Evolutionary conservation across 2,888 invertebrate species (phyloP), one percentile per base, ranked within the genome.

Genomic region (Caenorhabditis japonica): DNA sequence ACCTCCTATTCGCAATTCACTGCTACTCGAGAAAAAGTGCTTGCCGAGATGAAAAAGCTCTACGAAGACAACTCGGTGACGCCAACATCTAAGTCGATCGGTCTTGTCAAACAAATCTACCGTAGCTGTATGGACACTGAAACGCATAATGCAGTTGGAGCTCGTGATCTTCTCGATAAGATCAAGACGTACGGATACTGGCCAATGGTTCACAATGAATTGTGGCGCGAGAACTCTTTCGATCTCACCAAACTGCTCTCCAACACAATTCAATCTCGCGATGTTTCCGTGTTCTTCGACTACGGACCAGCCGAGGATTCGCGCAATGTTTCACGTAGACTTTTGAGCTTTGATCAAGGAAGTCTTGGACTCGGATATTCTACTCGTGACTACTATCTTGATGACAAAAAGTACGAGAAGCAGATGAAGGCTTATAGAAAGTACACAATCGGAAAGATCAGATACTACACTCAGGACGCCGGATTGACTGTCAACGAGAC

Each of bases 321-420:
- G 36, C 76, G 77, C 39, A 81, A 85, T 72, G 84, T 80, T 8
- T 72, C 77, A 5, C 61, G 81, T 12, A 52, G 81, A n/a, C 59
- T 81, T 38, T 44, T 83, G 15, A 71, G 69, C 43, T 82, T 86
- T 46, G 87, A 87, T 56, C 86, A 86, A 74, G 85, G 84, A 44
- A 75, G 74, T 36, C 78, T 86, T n/a, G 86, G 87, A 7, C 74
- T 86, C 27, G 86, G 86, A n/a, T 70, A 78, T n/a, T 76, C 79
- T 8, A 82, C 87, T 10, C 59, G 87, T 4, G 85, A 87, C 51
- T 87, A 87, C 55, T 87, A 86, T 49, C 56, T 87, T 39, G 84
- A 87, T 68, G 78, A 79, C 21, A 83, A 80, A 34, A 81, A 82
- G 56, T 87, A 86, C 69, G 79, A 77, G 34, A 85, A 86, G 62